Evolutionary conservation across 2,888 invertebrate genomes (phyloP).

Genomic region (Limenitis arthemis): DNA sequence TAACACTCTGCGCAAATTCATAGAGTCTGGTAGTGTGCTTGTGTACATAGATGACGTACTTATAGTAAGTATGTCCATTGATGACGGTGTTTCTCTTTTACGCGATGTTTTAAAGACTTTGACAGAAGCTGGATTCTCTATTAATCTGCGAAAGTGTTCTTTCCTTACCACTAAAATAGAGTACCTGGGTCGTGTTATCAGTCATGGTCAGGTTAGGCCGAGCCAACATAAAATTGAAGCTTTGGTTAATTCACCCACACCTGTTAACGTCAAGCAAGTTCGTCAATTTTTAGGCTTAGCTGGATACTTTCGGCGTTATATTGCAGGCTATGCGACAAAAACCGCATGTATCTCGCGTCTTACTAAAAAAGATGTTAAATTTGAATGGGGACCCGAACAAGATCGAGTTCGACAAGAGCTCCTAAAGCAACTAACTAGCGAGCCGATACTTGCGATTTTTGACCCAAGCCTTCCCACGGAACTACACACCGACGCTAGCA

Average conservation of each 20-base stretch:
- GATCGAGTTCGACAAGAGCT: not conserved
- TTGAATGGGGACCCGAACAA: slow-evolving; percentile 5
- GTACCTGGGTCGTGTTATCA: no score
- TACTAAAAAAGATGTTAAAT: slow-evolving; percentile 13
- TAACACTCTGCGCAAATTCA: slow-evolving; percentile 7
- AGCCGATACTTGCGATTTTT: slow-evolving; percentile 4
- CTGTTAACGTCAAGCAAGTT: not conserved
- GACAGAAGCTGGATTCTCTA: no score
- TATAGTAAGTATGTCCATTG: no score
- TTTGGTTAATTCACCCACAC: no score
- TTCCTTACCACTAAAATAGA: no score
- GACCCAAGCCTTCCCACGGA: slow-evolving; percentile 5
- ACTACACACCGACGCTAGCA: slow-evolving; percentile 10
- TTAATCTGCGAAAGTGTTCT: no score
- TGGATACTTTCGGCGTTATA: not conserved
- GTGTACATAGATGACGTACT: no score
- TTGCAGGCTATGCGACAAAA: slow-evolving; percentile 6
- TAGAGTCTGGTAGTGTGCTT: slow-evolving; percentile 3
- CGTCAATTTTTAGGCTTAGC: slow-evolving; percentile 1
- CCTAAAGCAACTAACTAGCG: not conserved
- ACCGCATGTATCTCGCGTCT: slow-evolving; percentile 11
- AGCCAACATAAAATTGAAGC: no score
- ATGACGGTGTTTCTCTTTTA: no score
- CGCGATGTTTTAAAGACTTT: no score
- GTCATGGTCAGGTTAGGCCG: no score